Evolutionary conservation across 2,888 invertebrate genomes (phyloP).

Genomic region (Hypomecis punctinalis): DNA sequence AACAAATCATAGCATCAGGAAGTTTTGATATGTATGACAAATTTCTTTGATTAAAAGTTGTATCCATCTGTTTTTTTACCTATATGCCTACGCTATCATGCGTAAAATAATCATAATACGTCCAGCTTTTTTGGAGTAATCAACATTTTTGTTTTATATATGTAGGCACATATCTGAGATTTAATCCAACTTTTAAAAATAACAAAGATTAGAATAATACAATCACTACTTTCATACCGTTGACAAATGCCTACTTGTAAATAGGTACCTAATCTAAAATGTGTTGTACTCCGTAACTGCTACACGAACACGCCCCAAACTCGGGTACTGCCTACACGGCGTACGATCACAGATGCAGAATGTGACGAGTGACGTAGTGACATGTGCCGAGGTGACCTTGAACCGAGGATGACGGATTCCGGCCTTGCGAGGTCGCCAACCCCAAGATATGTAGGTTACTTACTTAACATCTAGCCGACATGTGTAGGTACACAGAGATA

Average conservation of each 20-base stretch:
- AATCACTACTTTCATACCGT: too few species aligned
- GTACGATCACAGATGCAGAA: slow-evolving; percentile 80
- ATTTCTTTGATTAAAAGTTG: too few species aligned
- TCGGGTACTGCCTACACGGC: slow-evolving; percentile 15
- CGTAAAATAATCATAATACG: too few species aligned
- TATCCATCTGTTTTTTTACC: too few species aligned
- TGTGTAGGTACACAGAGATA: slow-evolving; percentile 43
- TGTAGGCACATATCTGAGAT: too few species aligned
- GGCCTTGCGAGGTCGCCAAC: slow-evolving; percentile 81
- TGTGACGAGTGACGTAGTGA: slow-evolving; percentile 68
- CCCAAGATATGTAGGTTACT: slow-evolving; percentile 63
- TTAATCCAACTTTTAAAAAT: too few species aligned
- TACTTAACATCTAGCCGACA: slow-evolving; percentile 61
- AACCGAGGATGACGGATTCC: slow-evolving; percentile 80
- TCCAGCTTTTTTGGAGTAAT: too few species aligned
- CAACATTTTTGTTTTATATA: too few species aligned
- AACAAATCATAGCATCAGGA: too few species aligned
- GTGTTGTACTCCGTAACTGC: background rate
- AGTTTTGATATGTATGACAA: too few species aligned
- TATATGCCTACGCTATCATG: too few species aligned
- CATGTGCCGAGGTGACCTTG: slow-evolving; percentile 75
- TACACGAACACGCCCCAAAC: slow-evolving; percentile 8
- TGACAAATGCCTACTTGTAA: background rate
- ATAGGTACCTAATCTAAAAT: background rate
- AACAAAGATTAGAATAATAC: too few species aligned